Percentiles rank a stretch among this genome's conserved stretches.
phyloP scores from a whole-genome alignment of 2,113 vertebrate species.

The Camarhynchus parvulus region DNA sequence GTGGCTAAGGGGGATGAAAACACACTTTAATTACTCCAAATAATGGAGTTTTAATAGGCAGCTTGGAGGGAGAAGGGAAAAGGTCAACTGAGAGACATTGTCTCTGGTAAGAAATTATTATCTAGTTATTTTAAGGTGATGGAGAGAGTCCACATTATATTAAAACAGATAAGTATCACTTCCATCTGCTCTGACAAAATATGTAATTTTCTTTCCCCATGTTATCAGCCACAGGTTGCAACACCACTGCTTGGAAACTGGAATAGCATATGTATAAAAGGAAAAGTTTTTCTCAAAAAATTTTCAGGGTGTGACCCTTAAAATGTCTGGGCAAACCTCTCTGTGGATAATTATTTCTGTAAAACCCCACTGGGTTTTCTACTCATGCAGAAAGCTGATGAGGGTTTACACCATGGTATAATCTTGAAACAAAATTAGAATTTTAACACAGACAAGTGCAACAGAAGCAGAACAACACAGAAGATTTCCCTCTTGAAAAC shows the following conservation, averaged over 20 bases:
- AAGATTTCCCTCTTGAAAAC: not conserved
- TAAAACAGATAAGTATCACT: not conserved
- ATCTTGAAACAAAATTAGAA: not conserved
- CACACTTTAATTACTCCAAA: not conserved
- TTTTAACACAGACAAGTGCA: not conserved
- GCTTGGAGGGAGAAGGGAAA: not conserved
- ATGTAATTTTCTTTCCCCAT: not conserved
- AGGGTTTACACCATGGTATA: not conserved
- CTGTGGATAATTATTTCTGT: not conserved
- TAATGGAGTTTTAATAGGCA: not conserved
- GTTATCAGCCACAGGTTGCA: not conserved
- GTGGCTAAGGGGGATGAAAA: not conserved
- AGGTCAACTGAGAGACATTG: not conserved
- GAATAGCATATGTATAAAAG: not conserved
- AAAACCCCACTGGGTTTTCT: not conserved
- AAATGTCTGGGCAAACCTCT: not conserved
- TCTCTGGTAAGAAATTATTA: not conserved
- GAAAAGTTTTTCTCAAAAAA: not conserved
- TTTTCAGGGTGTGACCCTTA: not conserved
- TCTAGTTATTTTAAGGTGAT: not conserved
- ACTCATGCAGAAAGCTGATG: not conserved
- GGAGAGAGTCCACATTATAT: not conserved
- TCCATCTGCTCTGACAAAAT: not conserved
- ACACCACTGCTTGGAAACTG: not conserved
- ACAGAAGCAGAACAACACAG: not conserved